Base-by-base conservation (phyloP, 2,113 vertebrate genomes). In the Thalassoma bifasciatum region DNA sequence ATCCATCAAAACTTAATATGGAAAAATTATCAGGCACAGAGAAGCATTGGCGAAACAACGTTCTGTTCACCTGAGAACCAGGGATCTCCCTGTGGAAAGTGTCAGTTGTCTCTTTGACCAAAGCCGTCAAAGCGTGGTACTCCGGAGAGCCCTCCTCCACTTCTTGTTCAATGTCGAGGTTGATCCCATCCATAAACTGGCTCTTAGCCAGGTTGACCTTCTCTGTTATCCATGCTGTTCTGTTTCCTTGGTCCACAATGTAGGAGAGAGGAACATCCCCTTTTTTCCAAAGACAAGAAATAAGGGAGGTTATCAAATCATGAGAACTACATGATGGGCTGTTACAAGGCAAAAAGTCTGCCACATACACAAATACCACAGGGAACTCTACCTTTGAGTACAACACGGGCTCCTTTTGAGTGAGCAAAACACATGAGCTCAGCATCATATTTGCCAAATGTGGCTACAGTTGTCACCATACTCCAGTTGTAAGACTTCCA, bases 131-230 rank as follows among this genome's bases (percentile, higher is more conserved):
- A 50, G 96, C 96, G 23, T 93, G 78, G 85, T 97, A 97, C 83
- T 97, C 95, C 0, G 93, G 87, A 0, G 96, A 96, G 14, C 68
- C 87, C 52, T 88, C 69, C 0, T 90, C 89, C 63, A 97, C 95
- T 26, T 91, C 93, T 72, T 98, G 95, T 69, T 99, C 97, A 86
- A 99, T 95, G 81, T 99, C 97, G 60, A 99, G 76, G 90, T 98
- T 99, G 91, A 99, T 98, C 58, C 98, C 98, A 84, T 99, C 97
- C 98, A 99, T 96, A 66, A 96, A 94, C 70, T 98, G 97, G 0
- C 42, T 90, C 92, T 97, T 97, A 38, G 96, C 96, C 88, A 97
- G 87, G 21, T 89, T 68, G 64, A 99, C 83, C 69, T 96, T 93
- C 21, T 94, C 89, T 21, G 78, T 87, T 91, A 99, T 95, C 98